These are phyloP conservation scores for Sphaerodactylus townsendi DNA, from an alignment of 2,113 vertebrate genomes.

Conservation along the genomic window DNA sequence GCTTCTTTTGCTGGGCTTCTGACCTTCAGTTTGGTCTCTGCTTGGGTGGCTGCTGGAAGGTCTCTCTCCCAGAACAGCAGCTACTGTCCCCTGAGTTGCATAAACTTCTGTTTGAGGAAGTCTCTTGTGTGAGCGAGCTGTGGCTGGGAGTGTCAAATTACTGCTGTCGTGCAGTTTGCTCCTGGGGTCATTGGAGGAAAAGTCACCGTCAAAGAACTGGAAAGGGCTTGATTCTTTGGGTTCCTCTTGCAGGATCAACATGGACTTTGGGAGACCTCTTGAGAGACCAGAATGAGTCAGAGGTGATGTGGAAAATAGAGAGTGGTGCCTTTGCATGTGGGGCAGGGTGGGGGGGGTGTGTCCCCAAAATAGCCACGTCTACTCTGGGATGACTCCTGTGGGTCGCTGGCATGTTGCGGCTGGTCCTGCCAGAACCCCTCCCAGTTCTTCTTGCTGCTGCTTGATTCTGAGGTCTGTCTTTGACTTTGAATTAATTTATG, in stretches of 20 bases:
- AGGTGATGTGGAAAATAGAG: neutral
- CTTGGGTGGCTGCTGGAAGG: neutral
- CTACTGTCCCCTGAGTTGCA: conserved; percentile 9
- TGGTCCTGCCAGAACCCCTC: neutral
- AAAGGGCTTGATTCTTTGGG: too few species aligned
- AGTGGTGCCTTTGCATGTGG: neutral
- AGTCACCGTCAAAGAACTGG: neutral
- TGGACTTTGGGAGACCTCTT: neutral
- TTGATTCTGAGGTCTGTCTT: too few species aligned
- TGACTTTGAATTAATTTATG: neutral
- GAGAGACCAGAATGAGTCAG: neutral
- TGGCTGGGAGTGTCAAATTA: conserved; percentile 20
- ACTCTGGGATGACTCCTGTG: too few species aligned
- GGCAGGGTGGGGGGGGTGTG: too few species aligned
- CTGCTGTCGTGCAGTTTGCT: neutral
- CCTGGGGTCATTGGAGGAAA: neutral
- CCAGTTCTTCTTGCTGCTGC: neutral
- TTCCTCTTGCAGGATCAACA: neutral
- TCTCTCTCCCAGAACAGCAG: neutral
- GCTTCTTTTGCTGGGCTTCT: neutral
- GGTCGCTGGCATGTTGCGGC: too few species aligned
- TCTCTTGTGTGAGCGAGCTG: neutral
- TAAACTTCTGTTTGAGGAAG: conserved; percentile 23
- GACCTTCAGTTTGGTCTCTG: neutral
- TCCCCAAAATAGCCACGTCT: neutral